Percentiles rank a stretch among this genome's conserved stretches.
Evolutionary conservation across 2,888 invertebrate genomes (phyloP).

Genomic region (Artemia sp.): DNA sequence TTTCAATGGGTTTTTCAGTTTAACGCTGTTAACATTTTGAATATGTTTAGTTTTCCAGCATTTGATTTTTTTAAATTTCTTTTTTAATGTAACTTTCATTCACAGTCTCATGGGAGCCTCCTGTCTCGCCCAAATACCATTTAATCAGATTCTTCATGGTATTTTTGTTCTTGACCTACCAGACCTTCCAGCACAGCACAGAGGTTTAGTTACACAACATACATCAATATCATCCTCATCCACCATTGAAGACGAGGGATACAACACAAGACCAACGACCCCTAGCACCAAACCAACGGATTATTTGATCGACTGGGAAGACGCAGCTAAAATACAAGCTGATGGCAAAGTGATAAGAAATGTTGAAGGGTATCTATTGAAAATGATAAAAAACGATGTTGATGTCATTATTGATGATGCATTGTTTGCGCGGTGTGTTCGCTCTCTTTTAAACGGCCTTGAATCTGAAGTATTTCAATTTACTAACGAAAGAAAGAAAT

Average conservation of each 20-base stretch:
- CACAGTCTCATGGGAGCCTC: not conserved
- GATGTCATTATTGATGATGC: not conserved
- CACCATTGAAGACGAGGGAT: conserved; percentile 3
- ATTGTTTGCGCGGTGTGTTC: not conserved
- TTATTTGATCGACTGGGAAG: not conserved
- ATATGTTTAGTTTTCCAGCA: not conserved
- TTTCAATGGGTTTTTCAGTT: no score
- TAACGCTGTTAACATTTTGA: no score
- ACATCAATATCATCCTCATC: not conserved
- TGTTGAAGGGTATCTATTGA: not conserved
- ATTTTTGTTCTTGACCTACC: not conserved
- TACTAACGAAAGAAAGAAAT: conserved; percentile 6
- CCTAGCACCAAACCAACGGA: not conserved
- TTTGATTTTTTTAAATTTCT: not conserved
- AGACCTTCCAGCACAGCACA: not conserved
- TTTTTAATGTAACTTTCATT: not conserved
- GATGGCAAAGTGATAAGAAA: not conserved
- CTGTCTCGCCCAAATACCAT: not conserved
- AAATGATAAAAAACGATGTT: not conserved
- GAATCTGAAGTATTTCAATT: not conserved
- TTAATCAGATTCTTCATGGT: not conserved
- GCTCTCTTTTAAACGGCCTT: not conserved
- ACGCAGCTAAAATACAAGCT: not conserved
- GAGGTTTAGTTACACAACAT: not conserved
- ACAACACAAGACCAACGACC: not conserved